Percentiles rank a stretch among this genome's conserved stretches.
Conservation (phyloP, 2,888 invertebrate genomes). For the Ectobius pallidus region DNA sequence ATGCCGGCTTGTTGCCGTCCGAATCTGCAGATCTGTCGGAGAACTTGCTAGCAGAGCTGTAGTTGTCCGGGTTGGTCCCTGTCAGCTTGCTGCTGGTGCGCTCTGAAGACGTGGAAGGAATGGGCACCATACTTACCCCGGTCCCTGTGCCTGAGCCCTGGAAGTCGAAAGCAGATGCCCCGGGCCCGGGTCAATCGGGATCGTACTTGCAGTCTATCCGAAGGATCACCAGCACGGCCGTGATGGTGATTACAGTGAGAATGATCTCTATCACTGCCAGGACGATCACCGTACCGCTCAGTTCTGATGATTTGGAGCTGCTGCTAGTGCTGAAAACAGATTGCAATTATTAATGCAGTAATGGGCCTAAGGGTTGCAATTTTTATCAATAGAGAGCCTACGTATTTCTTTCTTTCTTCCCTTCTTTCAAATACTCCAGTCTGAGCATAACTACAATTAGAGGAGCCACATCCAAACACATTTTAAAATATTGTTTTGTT, state of each 20-base stretch:
- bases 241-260: slow-evolving; percentile 2
- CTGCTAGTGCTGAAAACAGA: not conserved
- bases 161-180: not conserved
- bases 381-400: no score
- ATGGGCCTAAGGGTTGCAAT: no score
- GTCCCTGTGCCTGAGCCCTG: slow-evolving; percentile 33
- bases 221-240: slow-evolving; percentile 44
- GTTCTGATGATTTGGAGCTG: not conserved
- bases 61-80: not conserved
- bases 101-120: slow-evolving; percentile 31
- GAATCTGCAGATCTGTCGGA: not conserved
- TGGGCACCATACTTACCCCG: slow-evolving; percentile 17
- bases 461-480: no score
- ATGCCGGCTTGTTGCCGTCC: not conserved
- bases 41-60: not conserved
- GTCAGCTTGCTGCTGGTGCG: slow-evolving; percentile 1
- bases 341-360: no score
- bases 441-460: no score
- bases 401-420: no score
- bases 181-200: slow-evolving; percentile 48
- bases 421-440: no score
- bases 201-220: slow-evolving; percentile 49
- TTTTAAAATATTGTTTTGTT: no score
- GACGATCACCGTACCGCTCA: not conserved
- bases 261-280: slow-evolving; percentile 1